Percentiles rank a stretch among this genome's conserved stretches.
Evolutionary conservation across 1,140 invertebrate species (phyloP).

Genomic region (Aradophagus sp.): DNA sequence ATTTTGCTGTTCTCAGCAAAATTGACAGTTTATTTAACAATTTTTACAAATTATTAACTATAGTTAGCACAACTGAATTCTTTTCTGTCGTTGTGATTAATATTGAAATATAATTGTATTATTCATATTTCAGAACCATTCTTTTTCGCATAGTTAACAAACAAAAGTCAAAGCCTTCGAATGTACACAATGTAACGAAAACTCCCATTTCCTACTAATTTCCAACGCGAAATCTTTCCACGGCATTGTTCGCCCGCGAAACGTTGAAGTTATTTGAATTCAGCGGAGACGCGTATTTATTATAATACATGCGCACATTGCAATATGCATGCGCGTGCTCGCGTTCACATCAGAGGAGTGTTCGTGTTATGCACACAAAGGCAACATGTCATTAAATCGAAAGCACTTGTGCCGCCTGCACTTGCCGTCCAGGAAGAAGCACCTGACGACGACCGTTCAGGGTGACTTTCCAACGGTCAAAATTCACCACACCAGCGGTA

Average conservation of each 20-base stretch:
- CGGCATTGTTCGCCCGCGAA: constrained; percentile 15
- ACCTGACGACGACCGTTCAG: constrained; percentile 66
- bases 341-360: constrained; percentile 7
- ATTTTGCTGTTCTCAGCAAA: too few relatives aligned
- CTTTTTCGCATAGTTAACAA: too few relatives aligned
- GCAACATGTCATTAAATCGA: constrained; percentile 71
- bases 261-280: constrained; percentile 37
- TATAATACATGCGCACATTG: too few relatives aligned
- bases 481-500: constrained; percentile 49
- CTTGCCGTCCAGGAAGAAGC: constrained; percentile 72
- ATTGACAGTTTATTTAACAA: too few relatives aligned
- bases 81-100: too few relatives aligned
- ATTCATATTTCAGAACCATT: too few relatives aligned
- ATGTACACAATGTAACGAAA: constrained; percentile 34
- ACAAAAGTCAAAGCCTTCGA: too few relatives aligned
- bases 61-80: too few relatives aligned
- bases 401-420: constrained; percentile 69
- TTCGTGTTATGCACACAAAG: constrained; percentile 45
- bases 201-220: constrained; percentile 37
- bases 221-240: constrained; percentile 37
- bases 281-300: constrained; percentile 16
- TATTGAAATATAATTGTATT: too few relatives aligned
- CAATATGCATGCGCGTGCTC: constrained; percentile 22
- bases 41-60: too few relatives aligned
- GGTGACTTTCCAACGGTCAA: constrained; percentile 68